Base-by-base conservation (phyloP, 2,797 vertebrate species). In the Apogon hyalosoma region DNA sequence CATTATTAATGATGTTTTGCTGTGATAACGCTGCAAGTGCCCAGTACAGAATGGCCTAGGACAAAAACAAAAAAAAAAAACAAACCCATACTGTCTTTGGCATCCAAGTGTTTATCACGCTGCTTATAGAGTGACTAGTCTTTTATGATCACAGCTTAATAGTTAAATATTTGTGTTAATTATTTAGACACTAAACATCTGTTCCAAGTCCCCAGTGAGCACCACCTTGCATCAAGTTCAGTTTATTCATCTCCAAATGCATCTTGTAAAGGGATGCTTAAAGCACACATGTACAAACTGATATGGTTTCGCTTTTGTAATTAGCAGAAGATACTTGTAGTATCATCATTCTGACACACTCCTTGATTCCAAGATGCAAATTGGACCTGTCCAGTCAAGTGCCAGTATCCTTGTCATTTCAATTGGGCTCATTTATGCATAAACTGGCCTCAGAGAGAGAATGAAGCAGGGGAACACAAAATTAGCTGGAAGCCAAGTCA, bases 1-100 rank as follows among this genome's bases (percentile, higher is more conserved):
- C 83, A 90, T 92, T 87, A 88, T 90, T 90, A 80, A 91, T 90
- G 77, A 69, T 68, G 83, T 66, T 68, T 73, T 82, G 76, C 81
- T 76, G 77, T 19, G 65, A 78, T 69, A 79, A 82, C 65, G 14
- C 68, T 63, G 80, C 54, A 38, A 77, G 72, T 75, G 79, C 79
- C 79, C 85, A 46, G 53, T 18, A 14, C 31, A 52, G 57, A 57
- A 71, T 41, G 53, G 70, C 57, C 57, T 38, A 14, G 39, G 43
- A 64, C 53, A 66, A 51, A 73, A 45, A 58, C 40, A 45, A 73
- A 28, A 28, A 28, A 28, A 28, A 28, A 28, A 28, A 5, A 28
- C 2, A 28, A 56, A 72, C 41, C 42, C 24, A 67, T 14, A 58
- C 41, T 24, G 47, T 45, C 31, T 72, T 71, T 80, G 56, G 49